These are phyloP conservation scores for Homalodisca vitripennis DNA, from an alignment of 1,140 invertebrate species.

Conservation along the genomic window DNA sequence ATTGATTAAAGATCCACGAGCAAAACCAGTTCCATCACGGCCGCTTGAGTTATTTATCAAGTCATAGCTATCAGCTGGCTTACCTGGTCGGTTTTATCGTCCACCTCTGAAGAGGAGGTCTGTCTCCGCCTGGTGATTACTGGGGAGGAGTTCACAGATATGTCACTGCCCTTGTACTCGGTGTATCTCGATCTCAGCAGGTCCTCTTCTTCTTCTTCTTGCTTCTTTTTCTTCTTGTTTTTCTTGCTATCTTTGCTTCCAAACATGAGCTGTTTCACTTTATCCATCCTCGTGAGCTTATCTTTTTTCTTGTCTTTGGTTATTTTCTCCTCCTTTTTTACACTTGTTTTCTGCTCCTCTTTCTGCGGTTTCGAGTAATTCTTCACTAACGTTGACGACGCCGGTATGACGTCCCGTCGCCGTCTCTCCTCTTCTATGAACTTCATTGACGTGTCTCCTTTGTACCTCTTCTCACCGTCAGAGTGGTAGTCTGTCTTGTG, in stretches of 20 bases:
- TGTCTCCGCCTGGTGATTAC: background rate
- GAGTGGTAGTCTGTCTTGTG: conserved; percentile 23
- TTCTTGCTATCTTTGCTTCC: conserved; percentile 27
- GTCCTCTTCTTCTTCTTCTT: conserved; percentile 31
- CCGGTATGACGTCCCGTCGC: conserved; percentile 11
- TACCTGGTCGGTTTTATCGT: conserved; percentile 21
- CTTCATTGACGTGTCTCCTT: background rate
- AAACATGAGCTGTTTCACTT: conserved; percentile 29
- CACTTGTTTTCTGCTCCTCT: background rate
- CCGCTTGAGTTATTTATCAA: background rate
- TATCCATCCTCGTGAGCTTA: conserved; percentile 30
- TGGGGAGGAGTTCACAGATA: conserved; percentile 19
- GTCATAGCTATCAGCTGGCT: background rate
- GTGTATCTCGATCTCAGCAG: conserved; percentile 34
- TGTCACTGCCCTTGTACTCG: conserved; percentile 36
- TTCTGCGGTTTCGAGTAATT: conserved; percentile 23
- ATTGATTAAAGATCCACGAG: too few species aligned
- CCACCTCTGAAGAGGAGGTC: conserved; percentile 23
- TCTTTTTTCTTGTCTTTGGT: conserved; percentile 25
- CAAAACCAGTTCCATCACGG: too few species aligned
- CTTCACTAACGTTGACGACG: conserved; percentile 18
- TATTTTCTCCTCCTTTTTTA: conserved; percentile 21
- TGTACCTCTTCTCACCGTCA: conserved; percentile 16
- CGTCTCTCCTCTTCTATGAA: conserved; percentile 16
- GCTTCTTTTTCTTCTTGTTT: conserved; percentile 24